Percentiles rank a stretch among this genome's conserved stretches.
Evolutionary conservation across 2,113 vertebrate species (phyloP).

Genomic region (Anhinga rufa): DNA sequence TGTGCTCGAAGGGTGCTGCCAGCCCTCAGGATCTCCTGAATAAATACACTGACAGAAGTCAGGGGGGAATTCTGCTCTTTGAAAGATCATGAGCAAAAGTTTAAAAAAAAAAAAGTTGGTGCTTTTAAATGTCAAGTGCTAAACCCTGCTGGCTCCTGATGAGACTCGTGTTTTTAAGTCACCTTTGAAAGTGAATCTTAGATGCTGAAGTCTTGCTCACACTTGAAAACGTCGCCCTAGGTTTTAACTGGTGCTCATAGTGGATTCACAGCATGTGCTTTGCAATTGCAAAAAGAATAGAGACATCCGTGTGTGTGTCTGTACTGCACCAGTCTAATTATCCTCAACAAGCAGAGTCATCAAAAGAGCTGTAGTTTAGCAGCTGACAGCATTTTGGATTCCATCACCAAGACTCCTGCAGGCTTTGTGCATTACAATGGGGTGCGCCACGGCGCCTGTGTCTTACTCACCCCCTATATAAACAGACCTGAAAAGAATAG

Average conservation of each 20-base stretch:
- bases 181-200: neutral
- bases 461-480: neutral
- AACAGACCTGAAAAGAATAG: neutral
- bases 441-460: neutral
- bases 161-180: neutral
- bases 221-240: neutral
- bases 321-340: constrained; percentile 57
- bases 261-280: constrained; percentile 31
- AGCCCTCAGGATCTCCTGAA: neutral
- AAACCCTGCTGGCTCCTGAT: neutral
- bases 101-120: neutral
- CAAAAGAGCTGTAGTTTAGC: constrained; percentile 45
- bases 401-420: constrained; percentile 22
- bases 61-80: neutral
- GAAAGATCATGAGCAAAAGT: neutral
- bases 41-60: neutral
- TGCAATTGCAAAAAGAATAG: constrained; percentile 1
- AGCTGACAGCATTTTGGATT: constrained; percentile 47
- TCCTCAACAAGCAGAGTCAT: constrained; percentile 64
- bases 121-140: neutral
- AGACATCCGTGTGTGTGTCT: constrained; percentile 53
- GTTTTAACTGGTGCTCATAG: neutral
- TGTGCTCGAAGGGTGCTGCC: neutral
- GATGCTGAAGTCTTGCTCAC: neutral
- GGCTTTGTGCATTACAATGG: constrained; percentile 29